phyloP scores from a whole-genome alignment of 1,140 invertebrate species.

The Tetragonula clypearis region DNA sequence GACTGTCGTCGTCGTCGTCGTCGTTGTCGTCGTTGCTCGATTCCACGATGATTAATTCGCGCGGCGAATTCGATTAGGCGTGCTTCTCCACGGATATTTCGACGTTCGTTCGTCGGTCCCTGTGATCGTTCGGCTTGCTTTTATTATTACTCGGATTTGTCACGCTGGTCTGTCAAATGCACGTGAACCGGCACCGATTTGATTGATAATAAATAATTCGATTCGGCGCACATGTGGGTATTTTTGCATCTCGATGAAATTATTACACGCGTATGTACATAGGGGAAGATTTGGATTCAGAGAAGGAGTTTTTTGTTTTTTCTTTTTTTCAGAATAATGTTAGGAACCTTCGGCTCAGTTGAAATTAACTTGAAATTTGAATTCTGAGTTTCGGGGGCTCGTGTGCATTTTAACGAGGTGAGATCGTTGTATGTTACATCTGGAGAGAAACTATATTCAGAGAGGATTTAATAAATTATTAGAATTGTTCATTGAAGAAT shows the following conservation, averaged over 20 bases:
- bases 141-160: not conserved
- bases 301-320: too few species aligned
- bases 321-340: too few species aligned
- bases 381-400: too few species aligned
- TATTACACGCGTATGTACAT: too few species aligned
- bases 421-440: not conserved
- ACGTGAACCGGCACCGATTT: not conserved
- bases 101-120: not conserved
- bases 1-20: too few species aligned
- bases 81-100: not conserved
- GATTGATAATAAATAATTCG: not conserved
- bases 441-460: not conserved
- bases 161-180: not conserved
- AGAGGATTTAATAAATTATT: too few species aligned
- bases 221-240: not conserved
- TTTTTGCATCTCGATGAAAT: too few species aligned
- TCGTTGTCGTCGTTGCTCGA: not conserved
- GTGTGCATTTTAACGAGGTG: not conserved
- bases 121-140: not conserved
- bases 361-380: too few species aligned
- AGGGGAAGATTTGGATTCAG: too few species aligned
- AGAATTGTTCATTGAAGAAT: too few species aligned
- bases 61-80: not conserved
- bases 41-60: not conserved
- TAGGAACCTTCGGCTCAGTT: too few species aligned